Base-by-base conservation (phyloP, 53 echinoderm and acorn worm species). In the Echinometra lucunter region DNA sequence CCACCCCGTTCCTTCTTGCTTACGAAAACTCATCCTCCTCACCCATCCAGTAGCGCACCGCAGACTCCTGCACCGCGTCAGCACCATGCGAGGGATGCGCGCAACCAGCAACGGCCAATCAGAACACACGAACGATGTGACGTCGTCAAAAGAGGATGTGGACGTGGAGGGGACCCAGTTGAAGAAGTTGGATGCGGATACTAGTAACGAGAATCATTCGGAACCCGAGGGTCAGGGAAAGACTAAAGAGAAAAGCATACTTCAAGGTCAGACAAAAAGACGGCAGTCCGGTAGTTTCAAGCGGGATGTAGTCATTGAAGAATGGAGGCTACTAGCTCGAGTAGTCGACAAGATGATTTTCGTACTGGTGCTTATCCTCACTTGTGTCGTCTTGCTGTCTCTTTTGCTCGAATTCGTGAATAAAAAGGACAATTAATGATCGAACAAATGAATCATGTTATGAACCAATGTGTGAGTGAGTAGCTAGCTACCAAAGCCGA, bases 311-410 rank as follows among this genome's bases (percentile, higher is more conserved):
- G 58, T 91, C 10, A 91, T 91, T 4, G 91, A 91, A 18, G 95
- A 95, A 88, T 95, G 95, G 95, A 88, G 93, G 55, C 42, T 95
- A 0, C 35, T 95, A 38, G 95, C 95, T 0, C 88, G 57, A 19
- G 93, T 88, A 27, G 55, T 95, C 38, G 95, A 95, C 23, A 93
- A 93, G 23, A 57, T 93, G 2, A 42, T 90, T 40, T 95, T 93
- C 45, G 21, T 57, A 57, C 28, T 93, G 9, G 88, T 93, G 19
- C 56, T 95, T 28, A 35, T 89, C 40, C 57, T 89, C 3, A 93
- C 95, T 16, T 91, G 66, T 6, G 28, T 45, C n/a, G 91, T 91
- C 45, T 42, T 91, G 45, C n/a, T 91, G 27, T 40, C 69, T 23
- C 69, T 91, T 27, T 28, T 91, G 15, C 9, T 91, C 27, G 40